Percentiles rank a stretch among this genome's conserved stretches.
Conservation (phyloP, 2,797 vertebrate genomes). For the Acanthopagrus latus region DNA sequence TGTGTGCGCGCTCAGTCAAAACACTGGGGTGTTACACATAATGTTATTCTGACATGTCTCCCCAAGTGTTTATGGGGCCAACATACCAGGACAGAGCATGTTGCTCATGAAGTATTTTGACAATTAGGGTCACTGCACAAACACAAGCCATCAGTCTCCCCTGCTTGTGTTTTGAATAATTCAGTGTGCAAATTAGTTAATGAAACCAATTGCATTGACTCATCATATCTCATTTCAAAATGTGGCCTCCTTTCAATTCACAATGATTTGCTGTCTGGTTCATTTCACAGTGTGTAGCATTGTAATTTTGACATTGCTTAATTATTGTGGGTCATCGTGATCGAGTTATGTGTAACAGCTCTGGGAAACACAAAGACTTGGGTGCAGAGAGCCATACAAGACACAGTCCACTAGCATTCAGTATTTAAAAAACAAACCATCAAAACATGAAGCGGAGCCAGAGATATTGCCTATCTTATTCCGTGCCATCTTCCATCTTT, state of each 20-base stretch:
- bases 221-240: conserved; percentile 83
- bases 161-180: conserved; percentile 89
- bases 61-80: conserved; percentile 51
- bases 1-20: conserved; percentile 37
- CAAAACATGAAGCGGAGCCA: no score
- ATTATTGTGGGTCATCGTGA: conserved; percentile 47
- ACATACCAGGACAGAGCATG: conserved; percentile 69
- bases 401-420: no score
- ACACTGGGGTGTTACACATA: conserved; percentile 25
- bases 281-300: conserved; percentile 53
- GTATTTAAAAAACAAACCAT: no score
- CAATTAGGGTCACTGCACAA: conserved; percentile 88
- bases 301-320: conserved; percentile 71
- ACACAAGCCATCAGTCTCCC: conserved; percentile 81
- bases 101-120: conserved; percentile 85
- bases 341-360: no score
- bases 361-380: no score
- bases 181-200: conserved; percentile 85
- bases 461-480: no score
- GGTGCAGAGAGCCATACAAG: no score
- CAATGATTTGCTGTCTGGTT: conserved; percentile 75
- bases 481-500: no score
- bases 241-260: conserved; percentile 80
- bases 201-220: conserved; percentile 82
- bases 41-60: conserved; percentile 29